Evolutionary conservation across 2,797 vertebrate genomes (phyloP).

Genomic region (Betta splendens): DNA sequence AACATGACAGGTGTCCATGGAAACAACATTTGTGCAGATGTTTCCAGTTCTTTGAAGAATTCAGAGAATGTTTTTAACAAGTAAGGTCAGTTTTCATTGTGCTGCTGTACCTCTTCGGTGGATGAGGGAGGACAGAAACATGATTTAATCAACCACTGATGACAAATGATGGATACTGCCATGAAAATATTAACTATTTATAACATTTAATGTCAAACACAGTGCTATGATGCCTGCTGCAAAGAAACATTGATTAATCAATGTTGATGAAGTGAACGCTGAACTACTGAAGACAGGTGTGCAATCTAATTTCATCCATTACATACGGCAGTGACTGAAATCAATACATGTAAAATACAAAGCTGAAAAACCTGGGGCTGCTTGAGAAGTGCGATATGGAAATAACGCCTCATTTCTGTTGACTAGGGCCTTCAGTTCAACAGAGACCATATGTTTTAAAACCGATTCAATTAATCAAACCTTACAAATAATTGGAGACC

Average conservation of each 20-base stretch:
- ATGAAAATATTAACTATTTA: slow-evolving; percentile 9
- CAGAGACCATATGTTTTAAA: slow-evolving; percentile 38
- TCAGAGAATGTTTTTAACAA: slow-evolving; percentile 59
- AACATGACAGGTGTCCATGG: slow-evolving; percentile 81
- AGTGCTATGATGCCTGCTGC: neutral
- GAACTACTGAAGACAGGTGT: neutral
- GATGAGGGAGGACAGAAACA: slow-evolving; percentile 12
- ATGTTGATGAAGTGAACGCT: slow-evolving; percentile 3
- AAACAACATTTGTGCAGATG: slow-evolving; percentile 73
- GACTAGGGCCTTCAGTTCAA: slow-evolving; percentile 26
- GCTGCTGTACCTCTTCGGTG: slow-evolving; percentile 17
- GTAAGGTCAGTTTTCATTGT: slow-evolving; percentile 42
- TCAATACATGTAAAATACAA: slow-evolving; percentile 30
- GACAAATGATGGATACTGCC: slow-evolving; percentile 9
- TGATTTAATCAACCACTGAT: slow-evolving; percentile 20
- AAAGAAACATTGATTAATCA: neutral
- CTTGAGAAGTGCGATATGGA: slow-evolving; percentile 8
- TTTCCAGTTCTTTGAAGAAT: slow-evolving; percentile 70
- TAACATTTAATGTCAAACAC: slow-evolving; percentile 9
- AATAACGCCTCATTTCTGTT: slow-evolving; percentile 16
- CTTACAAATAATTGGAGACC: slow-evolving; percentile 31
- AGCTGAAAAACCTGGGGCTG: slow-evolving; percentile 16
- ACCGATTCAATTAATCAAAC: slow-evolving; percentile 51
- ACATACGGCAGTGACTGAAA: slow-evolving; percentile 8
- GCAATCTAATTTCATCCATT: slow-evolving; percentile 8